Conservation (phyloP, 2,113 vertebrate genomes). For the Pampusana beccarii region DNA sequence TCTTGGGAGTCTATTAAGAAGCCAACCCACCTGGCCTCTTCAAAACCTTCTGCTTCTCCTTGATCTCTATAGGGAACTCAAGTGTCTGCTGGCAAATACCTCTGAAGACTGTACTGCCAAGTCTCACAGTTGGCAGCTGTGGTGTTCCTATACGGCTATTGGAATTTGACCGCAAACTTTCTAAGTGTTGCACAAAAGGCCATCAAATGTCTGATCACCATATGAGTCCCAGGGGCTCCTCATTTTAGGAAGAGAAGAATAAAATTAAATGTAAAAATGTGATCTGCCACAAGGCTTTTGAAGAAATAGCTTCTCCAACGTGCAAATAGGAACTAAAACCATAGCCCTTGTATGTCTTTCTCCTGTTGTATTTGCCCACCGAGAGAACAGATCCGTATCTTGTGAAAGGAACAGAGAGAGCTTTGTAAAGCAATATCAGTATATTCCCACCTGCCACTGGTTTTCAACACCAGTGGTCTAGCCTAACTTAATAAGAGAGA, state of each 20-base stretch:
- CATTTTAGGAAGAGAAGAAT: background rate
- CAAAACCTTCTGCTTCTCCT: background rate
- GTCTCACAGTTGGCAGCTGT: background rate
- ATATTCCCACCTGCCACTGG: background rate
- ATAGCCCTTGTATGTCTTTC: background rate
- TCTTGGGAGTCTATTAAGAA: background rate
- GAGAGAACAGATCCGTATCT: background rate
- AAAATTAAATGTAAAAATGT: background rate
- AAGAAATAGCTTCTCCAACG: background rate
- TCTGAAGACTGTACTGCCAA: background rate
- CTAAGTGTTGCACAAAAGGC: background rate
- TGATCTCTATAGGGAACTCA: background rate
- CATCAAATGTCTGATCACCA: background rate
- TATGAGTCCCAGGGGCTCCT: background rate
- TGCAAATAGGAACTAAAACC: background rate
- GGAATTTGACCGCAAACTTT: background rate
- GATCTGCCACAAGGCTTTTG: background rate
- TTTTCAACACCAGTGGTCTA: background rate
- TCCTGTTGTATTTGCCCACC: background rate
- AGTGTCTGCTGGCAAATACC: background rate
- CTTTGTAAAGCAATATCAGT: background rate
- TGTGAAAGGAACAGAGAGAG: background rate
- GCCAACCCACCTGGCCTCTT: background rate
- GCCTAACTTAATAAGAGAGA: background rate
- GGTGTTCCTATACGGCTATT: background rate